A percentile compares a stretch with the other conserved stretches of the same genome.
Evolutionary conservation across 2,888 invertebrate genomes (phyloP).

Genomic region (Malachius bipustulatus): DNA sequence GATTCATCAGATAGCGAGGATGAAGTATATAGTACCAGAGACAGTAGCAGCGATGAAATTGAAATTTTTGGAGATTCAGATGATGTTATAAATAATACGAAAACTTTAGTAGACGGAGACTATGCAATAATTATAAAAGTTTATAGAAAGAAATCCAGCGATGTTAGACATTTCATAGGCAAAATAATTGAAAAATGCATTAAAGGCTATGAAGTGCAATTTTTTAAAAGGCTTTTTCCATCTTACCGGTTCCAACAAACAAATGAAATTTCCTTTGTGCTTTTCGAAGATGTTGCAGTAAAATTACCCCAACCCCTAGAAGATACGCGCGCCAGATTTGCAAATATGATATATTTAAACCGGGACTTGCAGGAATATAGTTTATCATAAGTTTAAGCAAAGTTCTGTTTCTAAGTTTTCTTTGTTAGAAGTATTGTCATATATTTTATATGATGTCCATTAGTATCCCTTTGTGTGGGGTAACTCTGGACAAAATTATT

Average conservation of each 20-base stretch:
- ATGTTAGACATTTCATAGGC: too few relatives aligned
- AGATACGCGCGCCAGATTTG: constrained; percentile 12
- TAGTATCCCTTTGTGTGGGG: too few relatives aligned
- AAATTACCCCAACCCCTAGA: constrained; percentile 11
- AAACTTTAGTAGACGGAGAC: too few relatives aligned
- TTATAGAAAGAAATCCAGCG: too few relatives aligned
- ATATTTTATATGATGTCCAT: too few relatives aligned
- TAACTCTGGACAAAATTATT: too few relatives aligned
- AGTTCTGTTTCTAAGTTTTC: too few relatives aligned
- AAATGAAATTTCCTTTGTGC: constrained; percentile 9
- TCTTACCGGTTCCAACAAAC: constrained; percentile 9
- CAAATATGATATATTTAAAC: constrained; percentile 13
- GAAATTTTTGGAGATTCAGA: too few relatives aligned
- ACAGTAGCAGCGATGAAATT: background rate
- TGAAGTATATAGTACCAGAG: background rate
- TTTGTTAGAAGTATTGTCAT: too few relatives aligned
- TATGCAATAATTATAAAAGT: too few relatives aligned
- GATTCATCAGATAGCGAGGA: constrained; percentile 6
- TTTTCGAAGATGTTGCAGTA: constrained; percentile 9
- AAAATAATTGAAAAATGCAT: too few relatives aligned
- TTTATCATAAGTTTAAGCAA: constrained; percentile 1
- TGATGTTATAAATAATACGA: too few relatives aligned
- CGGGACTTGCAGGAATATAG: constrained; percentile 9
- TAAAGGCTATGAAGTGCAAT: constrained; percentile 6
- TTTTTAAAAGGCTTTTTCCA: constrained; percentile 9